Evolutionary conservation across 2,888 invertebrate genomes (phyloP).

Genomic region (Microctonus brassicae): DNA sequence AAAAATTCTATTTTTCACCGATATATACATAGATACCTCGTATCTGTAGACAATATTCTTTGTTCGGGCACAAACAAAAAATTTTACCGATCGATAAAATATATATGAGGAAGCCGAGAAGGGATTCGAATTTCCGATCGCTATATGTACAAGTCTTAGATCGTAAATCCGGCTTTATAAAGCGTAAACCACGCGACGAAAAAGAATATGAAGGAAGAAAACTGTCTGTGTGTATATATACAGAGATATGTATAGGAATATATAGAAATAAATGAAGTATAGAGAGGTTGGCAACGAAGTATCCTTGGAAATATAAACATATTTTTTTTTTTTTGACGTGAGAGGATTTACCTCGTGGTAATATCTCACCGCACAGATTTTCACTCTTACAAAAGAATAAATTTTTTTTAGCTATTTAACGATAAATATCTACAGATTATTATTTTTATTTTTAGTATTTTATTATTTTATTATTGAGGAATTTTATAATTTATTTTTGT

Average conservation of each 20-base stretch:
- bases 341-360: slow-evolving; percentile 6
- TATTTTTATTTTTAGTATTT: background rate
- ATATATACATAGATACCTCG: slow-evolving; percentile 10
- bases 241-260: background rate
- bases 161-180: slow-evolving; percentile 39
- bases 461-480: background rate
- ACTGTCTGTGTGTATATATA: background rate
- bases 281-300: background rate
- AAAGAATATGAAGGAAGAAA: background rate
- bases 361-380: background rate
- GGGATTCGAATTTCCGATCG: slow-evolving; percentile 34
- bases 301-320: slow-evolving; percentile 12
- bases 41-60: slow-evolving; percentile 24
- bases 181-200: slow-evolving; percentile 29
- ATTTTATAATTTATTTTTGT: background rate
- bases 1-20: slow-evolving; percentile 12
- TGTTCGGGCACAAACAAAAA: slow-evolving; percentile 22
- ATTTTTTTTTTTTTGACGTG: background rate
- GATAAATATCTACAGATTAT: no score
- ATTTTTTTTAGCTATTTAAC: background rate
- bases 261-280: background rate
- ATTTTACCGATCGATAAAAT: slow-evolving; percentile 26
- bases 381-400: slow-evolving; percentile 3
- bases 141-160: background rate
- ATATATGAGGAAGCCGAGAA: slow-evolving; percentile 13